A percentile compares a stretch with the other conserved stretches of the same genome.
These are phyloP conservation scores for Aphelocoma californica DNA, from an alignment of 2,797 vertebrate genomes.

Conservation along the genomic window DNA sequence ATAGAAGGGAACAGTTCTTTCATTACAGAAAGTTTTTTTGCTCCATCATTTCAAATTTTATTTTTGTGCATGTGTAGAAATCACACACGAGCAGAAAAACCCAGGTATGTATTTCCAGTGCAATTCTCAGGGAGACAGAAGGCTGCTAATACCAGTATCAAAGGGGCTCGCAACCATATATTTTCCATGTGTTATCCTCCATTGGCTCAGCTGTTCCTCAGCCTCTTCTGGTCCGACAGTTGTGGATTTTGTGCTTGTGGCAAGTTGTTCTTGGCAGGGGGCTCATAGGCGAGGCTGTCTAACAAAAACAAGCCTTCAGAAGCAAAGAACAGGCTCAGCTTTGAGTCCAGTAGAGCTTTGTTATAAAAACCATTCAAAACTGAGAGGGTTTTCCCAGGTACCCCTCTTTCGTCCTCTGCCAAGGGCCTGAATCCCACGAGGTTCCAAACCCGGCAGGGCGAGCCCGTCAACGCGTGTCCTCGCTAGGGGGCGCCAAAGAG, in stretches of 20 bases:
- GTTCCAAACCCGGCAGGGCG: not conserved
- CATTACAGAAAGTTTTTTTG: not conserved
- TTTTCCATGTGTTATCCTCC: not conserved
- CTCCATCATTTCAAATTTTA: not conserved
- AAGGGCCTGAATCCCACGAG: rapidly evolving
- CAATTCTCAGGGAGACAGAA: not conserved
- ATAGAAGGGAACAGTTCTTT: not conserved
- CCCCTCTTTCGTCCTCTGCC: not conserved
- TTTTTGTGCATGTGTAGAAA: not conserved
- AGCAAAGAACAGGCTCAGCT: not conserved
- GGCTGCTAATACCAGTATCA: not conserved
- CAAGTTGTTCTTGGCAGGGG: not conserved
- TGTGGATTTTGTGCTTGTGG: not conserved
- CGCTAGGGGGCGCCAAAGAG: not conserved
- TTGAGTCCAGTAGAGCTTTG: too few species aligned
- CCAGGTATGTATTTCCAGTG: not conserved
- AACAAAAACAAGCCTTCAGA: not conserved
- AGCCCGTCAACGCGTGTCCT: rapidly evolving
- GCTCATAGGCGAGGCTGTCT: not conserved
- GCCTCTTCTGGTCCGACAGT: rapidly evolving
- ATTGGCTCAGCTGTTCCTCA: not conserved
- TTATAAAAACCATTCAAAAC: not conserved
- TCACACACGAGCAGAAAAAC: rapidly evolving
- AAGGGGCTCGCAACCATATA: not conserved
- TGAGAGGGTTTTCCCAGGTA: not conserved